phyloP scores from a whole-genome alignment of 2,888 invertebrate species.

The Bhutanitis thaidina region DNA sequence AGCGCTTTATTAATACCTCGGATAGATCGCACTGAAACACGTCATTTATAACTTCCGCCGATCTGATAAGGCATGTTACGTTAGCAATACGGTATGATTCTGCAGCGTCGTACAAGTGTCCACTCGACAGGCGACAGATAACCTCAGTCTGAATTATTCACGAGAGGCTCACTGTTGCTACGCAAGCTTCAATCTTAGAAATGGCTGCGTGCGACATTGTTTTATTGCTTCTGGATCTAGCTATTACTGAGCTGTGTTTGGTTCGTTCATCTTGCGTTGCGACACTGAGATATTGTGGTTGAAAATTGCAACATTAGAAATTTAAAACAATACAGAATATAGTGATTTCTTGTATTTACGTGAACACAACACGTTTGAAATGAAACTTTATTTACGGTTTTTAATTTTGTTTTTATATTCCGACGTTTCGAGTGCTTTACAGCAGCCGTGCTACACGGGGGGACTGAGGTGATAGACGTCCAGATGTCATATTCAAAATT shows the following conservation, averaged over 20 bases:
- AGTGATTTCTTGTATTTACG: too few relatives aligned
- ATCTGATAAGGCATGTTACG: neutral
- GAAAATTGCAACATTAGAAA: too few relatives aligned
- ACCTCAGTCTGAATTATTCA: slow-evolving; percentile 2
- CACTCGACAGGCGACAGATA: neutral
- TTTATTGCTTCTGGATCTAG: neutral
- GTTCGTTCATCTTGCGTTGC: neutral
- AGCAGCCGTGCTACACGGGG: too few relatives aligned
- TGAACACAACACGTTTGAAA: too few relatives aligned
- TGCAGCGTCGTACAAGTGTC: neutral
- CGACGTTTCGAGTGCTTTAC: too few relatives aligned
- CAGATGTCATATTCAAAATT: too few relatives aligned
- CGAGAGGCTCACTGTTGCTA: neutral
- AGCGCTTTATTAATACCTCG: too few relatives aligned
- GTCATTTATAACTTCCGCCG: neutral
- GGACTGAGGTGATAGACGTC: too few relatives aligned
- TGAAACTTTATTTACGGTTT: too few relatives aligned
- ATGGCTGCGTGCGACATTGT: neutral
- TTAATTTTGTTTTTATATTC: too few relatives aligned
- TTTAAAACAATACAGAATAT: too few relatives aligned
- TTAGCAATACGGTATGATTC: neutral
- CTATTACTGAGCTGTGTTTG: neutral
- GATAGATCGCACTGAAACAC: neutral
- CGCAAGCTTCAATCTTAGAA: neutral
- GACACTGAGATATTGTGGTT: neutral